Percentiles rank a stretch among this genome's conserved stretches.
phyloP scores from a whole-genome alignment of 2,888 invertebrate genomes.

The Eupsilia transversa region DNA sequence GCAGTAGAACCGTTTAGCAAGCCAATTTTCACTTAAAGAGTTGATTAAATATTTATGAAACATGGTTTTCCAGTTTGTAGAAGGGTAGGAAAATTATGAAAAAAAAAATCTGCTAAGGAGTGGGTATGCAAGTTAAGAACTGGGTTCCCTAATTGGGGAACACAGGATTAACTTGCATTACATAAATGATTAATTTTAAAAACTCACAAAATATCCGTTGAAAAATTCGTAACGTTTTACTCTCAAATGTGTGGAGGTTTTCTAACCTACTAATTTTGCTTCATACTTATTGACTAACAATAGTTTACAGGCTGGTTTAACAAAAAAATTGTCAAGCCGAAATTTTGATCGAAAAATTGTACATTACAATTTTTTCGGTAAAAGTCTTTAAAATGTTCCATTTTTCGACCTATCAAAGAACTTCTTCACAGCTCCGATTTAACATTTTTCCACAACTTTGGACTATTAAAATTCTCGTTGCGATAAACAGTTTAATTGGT shows the following conservation, averaged over 20 bases:
- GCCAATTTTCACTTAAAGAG: conserved; percentile 47
- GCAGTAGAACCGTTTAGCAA: conserved; percentile 41
- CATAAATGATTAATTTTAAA: too few species aligned
- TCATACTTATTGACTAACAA: not conserved
- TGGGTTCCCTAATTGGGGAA: too few species aligned
- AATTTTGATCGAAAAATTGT: too few species aligned
- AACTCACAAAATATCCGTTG: too few species aligned
- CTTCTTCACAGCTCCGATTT: not conserved
- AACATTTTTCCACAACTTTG: conserved; percentile 36
- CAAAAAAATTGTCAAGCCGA: not conserved
- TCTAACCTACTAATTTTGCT: not conserved
- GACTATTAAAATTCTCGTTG: conserved; percentile 38
- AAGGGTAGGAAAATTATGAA: conserved; percentile 21
- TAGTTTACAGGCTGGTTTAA: not conserved
- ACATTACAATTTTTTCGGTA: too few species aligned
- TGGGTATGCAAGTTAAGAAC: not conserved
- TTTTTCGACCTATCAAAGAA: conserved; percentile 2
- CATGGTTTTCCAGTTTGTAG: conserved; percentile 56
- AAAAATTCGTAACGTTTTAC: not conserved
- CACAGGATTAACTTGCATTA: too few species aligned
- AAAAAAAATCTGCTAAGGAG: not conserved
- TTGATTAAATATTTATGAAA: conserved; percentile 60
- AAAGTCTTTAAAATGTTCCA: not conserved
- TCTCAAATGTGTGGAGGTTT: not conserved
- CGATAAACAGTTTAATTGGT: conserved; percentile 64